phyloP scores from a whole-genome alignment of 2,113 vertebrate genomes.

The Microtus ochrogaster region DNA sequence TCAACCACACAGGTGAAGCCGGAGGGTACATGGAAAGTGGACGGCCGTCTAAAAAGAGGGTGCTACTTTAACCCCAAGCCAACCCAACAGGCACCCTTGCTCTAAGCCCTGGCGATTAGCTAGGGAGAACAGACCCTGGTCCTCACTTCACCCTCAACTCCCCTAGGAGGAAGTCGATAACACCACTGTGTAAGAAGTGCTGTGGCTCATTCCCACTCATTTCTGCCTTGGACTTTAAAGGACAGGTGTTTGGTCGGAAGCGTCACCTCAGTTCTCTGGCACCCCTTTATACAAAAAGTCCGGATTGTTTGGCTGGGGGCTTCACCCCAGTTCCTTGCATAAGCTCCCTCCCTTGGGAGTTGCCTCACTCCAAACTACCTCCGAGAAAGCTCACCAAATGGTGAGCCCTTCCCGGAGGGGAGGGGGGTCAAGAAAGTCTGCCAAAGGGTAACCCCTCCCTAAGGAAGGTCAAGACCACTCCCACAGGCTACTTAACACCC shows the following conservation, averaged over 20 bases:
- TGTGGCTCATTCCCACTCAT: not conserved
- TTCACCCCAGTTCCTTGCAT: too few species aligned
- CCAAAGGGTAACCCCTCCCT: too few species aligned
- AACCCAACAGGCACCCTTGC: not conserved
- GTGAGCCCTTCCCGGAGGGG: accelerated
- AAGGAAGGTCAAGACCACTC: too few species aligned
- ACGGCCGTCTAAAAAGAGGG: not conserved
- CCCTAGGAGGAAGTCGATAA: not conserved
- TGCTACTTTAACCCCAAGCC: not conserved
- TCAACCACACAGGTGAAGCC: not conserved
- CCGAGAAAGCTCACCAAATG: too few species aligned
- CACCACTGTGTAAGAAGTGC: not conserved
- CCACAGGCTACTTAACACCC: too few species aligned
- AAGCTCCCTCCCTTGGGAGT: too few species aligned
- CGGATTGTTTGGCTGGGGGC: too few species aligned
- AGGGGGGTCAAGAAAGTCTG: too few species aligned
- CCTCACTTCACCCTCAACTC: too few species aligned
- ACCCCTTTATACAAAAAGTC: too few species aligned
- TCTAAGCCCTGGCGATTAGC: not conserved
- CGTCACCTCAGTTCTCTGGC: too few species aligned
- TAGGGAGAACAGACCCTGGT: not conserved
- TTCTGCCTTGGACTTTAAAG: not conserved
- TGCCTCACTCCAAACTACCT: too few species aligned
- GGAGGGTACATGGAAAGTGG: not conserved
- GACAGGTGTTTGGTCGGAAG: not conserved